Conservation (phyloP, 2,888 invertebrate genomes). For the Mongoloraphidia duomilia region DNA sequence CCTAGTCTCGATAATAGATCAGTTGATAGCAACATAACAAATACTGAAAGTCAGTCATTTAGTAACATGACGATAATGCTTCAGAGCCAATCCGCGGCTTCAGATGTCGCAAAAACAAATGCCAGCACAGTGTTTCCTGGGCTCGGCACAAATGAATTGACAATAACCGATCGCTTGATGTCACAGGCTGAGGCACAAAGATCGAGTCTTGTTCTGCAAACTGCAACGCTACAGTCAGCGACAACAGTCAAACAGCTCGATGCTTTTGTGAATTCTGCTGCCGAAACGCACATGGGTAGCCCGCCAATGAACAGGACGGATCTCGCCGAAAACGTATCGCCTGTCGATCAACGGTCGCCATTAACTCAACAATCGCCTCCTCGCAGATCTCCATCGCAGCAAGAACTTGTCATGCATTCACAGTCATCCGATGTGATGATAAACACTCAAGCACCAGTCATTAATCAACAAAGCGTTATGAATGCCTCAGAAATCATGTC, state of each 20-base stretch:
- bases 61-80: no score
- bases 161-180: slow-evolving; percentile 3
- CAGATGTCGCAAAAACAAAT: no score
- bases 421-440: slow-evolving; percentile 27
- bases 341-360: background rate
- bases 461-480: slow-evolving; percentile 17
- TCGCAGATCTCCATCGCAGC: slow-evolving; percentile 5
- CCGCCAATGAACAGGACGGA: slow-evolving; percentile 16
- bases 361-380: background rate
- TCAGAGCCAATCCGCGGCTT: no score
- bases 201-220: background rate
- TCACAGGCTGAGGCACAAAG: slow-evolving; percentile 2
- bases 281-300: slow-evolving; percentile 34
- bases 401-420: slow-evolving; percentile 17
- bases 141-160: background rate
- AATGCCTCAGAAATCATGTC: slow-evolving; percentile 14
- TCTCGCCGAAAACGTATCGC: background rate
- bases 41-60: no score
- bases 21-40: no score
- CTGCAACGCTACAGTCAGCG: background rate
- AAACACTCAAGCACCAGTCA: slow-evolving; percentile 26
- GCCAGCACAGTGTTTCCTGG: background rate
- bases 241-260: slow-evolving; percentile 34
- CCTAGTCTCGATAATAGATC: no score
- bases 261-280: slow-evolving; percentile 42